Conservation (phyloP, 2,888 invertebrate genomes). For the Neoitamus cyanurus region DNA sequence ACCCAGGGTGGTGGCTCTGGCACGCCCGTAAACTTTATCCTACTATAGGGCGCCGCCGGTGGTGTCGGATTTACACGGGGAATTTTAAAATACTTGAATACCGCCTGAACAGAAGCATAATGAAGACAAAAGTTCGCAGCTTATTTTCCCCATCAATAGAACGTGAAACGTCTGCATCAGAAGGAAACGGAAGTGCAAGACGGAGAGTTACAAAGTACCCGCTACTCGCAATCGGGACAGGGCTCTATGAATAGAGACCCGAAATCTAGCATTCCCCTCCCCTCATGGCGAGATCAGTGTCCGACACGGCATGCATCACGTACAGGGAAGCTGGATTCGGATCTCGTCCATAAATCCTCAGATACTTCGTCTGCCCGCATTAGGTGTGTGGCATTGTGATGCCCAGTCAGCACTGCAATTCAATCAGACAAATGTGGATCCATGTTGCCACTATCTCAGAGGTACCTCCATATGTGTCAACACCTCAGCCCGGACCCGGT, state of each 20-base stretch:
- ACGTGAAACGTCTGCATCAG: background rate
- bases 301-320: background rate
- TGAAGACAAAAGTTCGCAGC: conserved; percentile 2
- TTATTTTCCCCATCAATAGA: background rate
- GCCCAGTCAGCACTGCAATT: background rate
- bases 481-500: background rate
- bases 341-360: background rate
- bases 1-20: background rate
- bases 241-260: background rate
- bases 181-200: conserved; percentile 20
- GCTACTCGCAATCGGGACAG: background rate
- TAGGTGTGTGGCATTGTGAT: background rate
- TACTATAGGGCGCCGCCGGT: background rate
- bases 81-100: background rate
- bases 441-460: background rate
- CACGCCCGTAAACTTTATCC: background rate
- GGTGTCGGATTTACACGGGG: background rate
- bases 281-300: background rate
- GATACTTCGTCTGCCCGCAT: background rate
- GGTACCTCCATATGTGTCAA: background rate
- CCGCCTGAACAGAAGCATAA: background rate
- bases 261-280: background rate
- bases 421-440: conserved; percentile 4
- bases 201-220: background rate
- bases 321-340: background rate